Evolutionary conservation across 2,888 invertebrate species (phyloP), one percentile per base, ranked within the genome.

Genomic region (Agrotis segetum): DNA sequence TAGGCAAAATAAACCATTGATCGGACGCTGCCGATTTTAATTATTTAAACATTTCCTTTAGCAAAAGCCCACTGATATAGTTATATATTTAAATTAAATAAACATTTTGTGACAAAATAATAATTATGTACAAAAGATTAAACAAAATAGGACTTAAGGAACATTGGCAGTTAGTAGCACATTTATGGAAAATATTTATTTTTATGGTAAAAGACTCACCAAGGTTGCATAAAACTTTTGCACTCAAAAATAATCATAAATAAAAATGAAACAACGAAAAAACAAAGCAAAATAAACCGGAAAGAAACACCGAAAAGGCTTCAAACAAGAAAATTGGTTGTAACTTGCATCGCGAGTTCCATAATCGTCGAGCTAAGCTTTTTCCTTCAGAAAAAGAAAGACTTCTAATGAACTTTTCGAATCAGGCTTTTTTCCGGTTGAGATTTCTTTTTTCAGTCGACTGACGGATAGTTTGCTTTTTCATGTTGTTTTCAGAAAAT

Each of bases 341-440:
- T 81, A 72, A 75, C 75, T 77, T 82, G 71, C 71, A 79, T 81
- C 75, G 75, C 74, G 75, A 84, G 78, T 82, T 83, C 79, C 71
- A 85, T 84, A 87, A 87, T 79, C 65, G 79, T 75, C 14, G 78
- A 79, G 64, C 76, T 40, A 11, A 40, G 40, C 40, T 40, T 40
- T 40, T 83, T 88, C 86, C 84, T 81, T 71, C 52, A 61, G 62
- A 73, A 77, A 84, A 81, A 69, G 58, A 72, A 75, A 34, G 73
- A 75, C 62, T 74, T 77, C 74, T 82, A 81, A 83, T 86, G 83
- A 90, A 90, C 86, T 89, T 90, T 88, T 85, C 86, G 81, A 88
- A 88, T 87, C 86, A 88, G 84, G 82, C 83, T 83, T 82, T 85
- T 40, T 87, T 84, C 74, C 74, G 75, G 74, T 76, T 70, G 68